These are phyloP conservation scores for Centropus unirufus DNA, from an alignment of 2,113 vertebrate genomes.

Conservation along the genomic window DNA sequence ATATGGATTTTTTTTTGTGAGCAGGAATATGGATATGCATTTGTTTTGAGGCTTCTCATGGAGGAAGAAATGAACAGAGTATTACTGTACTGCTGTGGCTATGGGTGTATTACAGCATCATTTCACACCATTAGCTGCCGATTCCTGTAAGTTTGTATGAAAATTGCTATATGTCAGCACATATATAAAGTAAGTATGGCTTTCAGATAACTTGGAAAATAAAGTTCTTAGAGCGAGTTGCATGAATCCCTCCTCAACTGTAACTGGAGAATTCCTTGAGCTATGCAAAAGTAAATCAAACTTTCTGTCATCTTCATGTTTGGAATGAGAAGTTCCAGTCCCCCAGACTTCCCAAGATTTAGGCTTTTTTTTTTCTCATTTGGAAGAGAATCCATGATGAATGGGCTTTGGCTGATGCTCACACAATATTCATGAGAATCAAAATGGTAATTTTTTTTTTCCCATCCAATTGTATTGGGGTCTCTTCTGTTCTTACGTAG, in stretches of 20 bases:
- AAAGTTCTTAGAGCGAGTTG: not conserved
- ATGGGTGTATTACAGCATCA: rapidly evolving
- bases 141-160: not conserved
- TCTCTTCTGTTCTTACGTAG: constrained; percentile 40
- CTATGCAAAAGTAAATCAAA: not conserved
- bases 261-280: not conserved
- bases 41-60: not conserved
- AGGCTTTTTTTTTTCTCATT: constrained; percentile 23
- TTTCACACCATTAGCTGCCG: not conserved
- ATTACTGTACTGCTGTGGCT: not conserved
- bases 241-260: not conserved
- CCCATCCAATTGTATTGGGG: constrained; percentile 28
- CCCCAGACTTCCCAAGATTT: not conserved
- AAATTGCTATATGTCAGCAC: not conserved
- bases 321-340: constrained; percentile 24
- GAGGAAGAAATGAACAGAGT: not conserved
- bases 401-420: constrained; percentile 8
- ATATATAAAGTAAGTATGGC: not conserved
- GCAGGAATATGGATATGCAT: not conserved
- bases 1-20: not conserved
- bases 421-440: constrained; percentile 52
- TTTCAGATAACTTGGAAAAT: not conserved
- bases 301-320: not conserved
- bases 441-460: constrained; percentile 64
- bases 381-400: constrained; percentile 25